Evolutionary conservation across 2,113 vertebrate species (phyloP), one percentile per base, ranked within the genome.

Genomic region (Pionites leucogaster): DNA sequence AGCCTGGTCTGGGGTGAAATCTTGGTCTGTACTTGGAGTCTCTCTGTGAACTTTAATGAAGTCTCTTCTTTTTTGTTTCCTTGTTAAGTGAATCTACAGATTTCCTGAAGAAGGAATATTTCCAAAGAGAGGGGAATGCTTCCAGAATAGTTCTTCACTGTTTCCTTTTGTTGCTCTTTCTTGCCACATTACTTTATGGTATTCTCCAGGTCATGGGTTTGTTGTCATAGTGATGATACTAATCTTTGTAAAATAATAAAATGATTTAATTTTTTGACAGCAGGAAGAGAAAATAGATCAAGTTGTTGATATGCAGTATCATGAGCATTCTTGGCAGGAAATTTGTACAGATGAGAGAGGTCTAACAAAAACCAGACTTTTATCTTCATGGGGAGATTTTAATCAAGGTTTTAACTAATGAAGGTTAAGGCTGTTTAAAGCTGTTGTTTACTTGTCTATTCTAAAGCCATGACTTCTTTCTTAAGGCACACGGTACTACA

Each of bases 271-370:
- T 93, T 90, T 88, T 89, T 93, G 74, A 94, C 93, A 94, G 70
- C 93, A 94, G 93, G 96, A 97, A 96, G 92, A 96, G 62, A 84
- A 93, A 94, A n/a, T 87, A 94, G 94, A 96, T 96, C 39, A 67
- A 29, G 9, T 75, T 92, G 79, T 89, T 92, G 95, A 97, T 97
- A 84, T n/a, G 81, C 62, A 96, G 2, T 69, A 90, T 86, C 80
- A 82, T 75, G 75, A 75, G 46, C 29, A 33, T 77, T 86, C 67
- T 93, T 94, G 95, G 76, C 92, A 95, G 92, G 83, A 92, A 82
- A 50, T 57, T 72, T 76, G 25, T 84, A 86, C 69, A 60, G 55
- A 81, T 64, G 78, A 62, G 85, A 62, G 85, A 89, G 82, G 47
- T 70, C 59, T 81, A 90, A 90, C 46, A 88, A 68, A 93, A 84